Base-by-base conservation (phyloP, 2,797 vertebrate species). In the Glossophaga mutica region DNA sequence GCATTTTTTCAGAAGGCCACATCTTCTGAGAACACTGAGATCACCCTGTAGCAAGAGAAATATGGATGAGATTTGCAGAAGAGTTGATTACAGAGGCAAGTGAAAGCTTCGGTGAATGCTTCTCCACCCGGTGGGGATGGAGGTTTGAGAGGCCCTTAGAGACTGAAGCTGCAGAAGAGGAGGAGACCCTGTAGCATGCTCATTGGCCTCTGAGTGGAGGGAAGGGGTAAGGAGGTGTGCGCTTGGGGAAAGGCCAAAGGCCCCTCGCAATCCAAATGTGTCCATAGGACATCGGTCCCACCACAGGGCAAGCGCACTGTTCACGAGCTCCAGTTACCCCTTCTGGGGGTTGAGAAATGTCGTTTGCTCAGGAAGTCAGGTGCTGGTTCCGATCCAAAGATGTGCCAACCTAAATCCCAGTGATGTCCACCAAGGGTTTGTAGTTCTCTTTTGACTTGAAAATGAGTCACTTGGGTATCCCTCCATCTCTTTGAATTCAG, bases 361-460 rank as follows among this genome's bases (percentile, higher is more conserved):
- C 26, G 42, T 85, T 71, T 73, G 52, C 29, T 15, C 0, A 4
- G 57, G 42, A 67, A 26, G 18, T 21, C 7, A 26, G 55, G 26
- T 39, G 3, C 19, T 81, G 44, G 15, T 67, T 92, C 82, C 84
- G 57, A 85, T 16, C 7, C 52, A 44, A 76, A 87, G 34, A 39
- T 59, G 39, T 26, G 6, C 24, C 29, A 50, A 57, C 32, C 34
- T 4, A 15, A 92, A 87, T 52, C 15, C 50, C 9, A 39, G 6
- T 3, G 57, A 55, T 79, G 59, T 90, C 73, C 76, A 24, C 46
- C 34, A 67, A 70, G 10, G 16, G 10, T 37, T 81, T 57, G 34
- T 34, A 57, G 19, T 76, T 95, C 26, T 94, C 42, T 94, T 95
- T 52, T 65, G 55, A 74, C n/a, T 88, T 83, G 48, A 74, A 86